Percentiles rank a stretch among this genome's conserved stretches.
phyloP scores from a whole-genome alignment of 2,888 invertebrate genomes.

The Ligdia adustata region DNA sequence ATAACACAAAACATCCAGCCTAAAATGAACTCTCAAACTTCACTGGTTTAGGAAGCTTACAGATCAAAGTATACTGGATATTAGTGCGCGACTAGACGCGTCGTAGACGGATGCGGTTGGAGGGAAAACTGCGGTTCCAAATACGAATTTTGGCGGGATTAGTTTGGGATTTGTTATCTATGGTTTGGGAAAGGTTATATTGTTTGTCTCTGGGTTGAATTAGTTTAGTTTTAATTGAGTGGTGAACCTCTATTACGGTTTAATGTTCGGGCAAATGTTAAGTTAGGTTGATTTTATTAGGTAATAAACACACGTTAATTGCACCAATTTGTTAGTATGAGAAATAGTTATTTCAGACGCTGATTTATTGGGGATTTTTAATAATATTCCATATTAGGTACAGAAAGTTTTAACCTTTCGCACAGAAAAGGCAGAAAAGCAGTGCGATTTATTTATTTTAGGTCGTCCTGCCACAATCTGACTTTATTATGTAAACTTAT shows the following conservation, averaged over 20 bases:
- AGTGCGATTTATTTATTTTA: too few species aligned
- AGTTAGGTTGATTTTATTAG: too few species aligned
- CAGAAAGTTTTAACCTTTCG: too few species aligned
- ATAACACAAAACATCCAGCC: slow-evolving; percentile 59
- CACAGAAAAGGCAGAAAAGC: too few species aligned
- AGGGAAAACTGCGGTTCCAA: slow-evolving; percentile 35
- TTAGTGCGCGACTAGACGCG: slow-evolving; percentile 71
- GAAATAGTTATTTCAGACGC: too few species aligned
- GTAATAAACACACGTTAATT: too few species aligned
- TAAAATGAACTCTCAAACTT: slow-evolving; percentile 45
- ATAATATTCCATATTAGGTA: too few species aligned
- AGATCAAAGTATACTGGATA: slow-evolving; percentile 54
- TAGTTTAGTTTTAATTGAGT: slow-evolving; percentile 25
- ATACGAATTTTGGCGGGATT: slow-evolving; percentile 42
- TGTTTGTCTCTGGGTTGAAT: slow-evolving; percentile 17
- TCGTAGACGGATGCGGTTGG: slow-evolving; percentile 66
- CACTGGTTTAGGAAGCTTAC: slow-evolving; percentile 37
- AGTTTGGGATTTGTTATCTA: slow-evolving; percentile 38
- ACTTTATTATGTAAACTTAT: too few species aligned
- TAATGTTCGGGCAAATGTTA: slow-evolving; percentile 9
- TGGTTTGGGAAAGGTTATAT: slow-evolving; percentile 38
- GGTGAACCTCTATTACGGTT: slow-evolving; percentile 8
- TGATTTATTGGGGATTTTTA: too few species aligned
- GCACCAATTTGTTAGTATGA: too few species aligned
- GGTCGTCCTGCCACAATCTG: too few species aligned